Evolutionary conservation across 2,113 vertebrate genomes (phyloP).

Genomic region (human (Homo sapiens)): GRCh38 chr18:46688001-46688500

Average conservation of each 20-base stretch:
- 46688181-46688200: not conserved
- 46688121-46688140: not conserved
- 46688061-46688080: not conserved
- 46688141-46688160: not conserved
- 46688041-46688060: not conserved
- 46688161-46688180: not conserved
- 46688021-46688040: fast-evolving
- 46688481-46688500: not conserved
- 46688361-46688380: not conserved
- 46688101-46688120: not conserved
- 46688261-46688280: not conserved
- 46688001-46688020: not conserved
- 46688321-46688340: not conserved
- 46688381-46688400: not conserved
- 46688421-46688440: not conserved
- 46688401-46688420: not conserved
- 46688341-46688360: not conserved
- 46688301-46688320: not conserved
- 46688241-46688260: not conserved
- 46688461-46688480: not conserved
- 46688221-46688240: not conserved
- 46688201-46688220: not conserved
- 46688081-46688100: not conserved
- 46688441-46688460: not conserved
- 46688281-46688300: not conserved